Evolutionary conservation across 2,888 invertebrate genomes (phyloP), one percentile per base, ranked within the genome.

Genomic region (Pachydiplax longipennis): DNA sequence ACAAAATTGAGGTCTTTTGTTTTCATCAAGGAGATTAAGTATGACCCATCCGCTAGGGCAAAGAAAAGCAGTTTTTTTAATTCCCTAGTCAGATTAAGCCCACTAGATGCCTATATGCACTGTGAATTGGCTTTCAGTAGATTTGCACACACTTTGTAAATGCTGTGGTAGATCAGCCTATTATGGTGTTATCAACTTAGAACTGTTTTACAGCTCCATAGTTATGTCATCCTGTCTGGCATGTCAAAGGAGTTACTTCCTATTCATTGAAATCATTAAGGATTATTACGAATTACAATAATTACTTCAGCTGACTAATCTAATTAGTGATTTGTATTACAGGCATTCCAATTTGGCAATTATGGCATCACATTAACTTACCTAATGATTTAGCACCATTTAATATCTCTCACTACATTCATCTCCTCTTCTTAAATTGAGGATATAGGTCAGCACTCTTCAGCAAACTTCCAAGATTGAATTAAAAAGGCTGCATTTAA

Each of bases 401-500:
- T 65, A 87, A 61, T 87, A 87, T 37, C 87, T 61, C 87, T 87
- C 87, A 87, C 87, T 87, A 87, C 65, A 61, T 35, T 87, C 61
- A 87, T 87, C 87, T 87, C 87, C 87, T 87, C 87, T 87, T 87
- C 87, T 87, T 65, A 87, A 87, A 61, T 61, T 87, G 87, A 87
- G 87, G 87, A 87, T 61, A 40, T 53, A 83, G 82, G 82, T 87
- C 87, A 87, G 87, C 87, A 87, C 87, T 87, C 87, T 87, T 87
- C 87, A 87, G 58, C 87, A 87, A 87, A 87, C 87, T 61, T 87
- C 65, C 61, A 65, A 65, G 58, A 87, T 87, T 87, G 61, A 87
- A 87, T 87, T 87, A 87, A 87, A 87, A 87, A 87, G 87, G 87
- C 87, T 87, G 87, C 87, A 87, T 87, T 87, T 87, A 58, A 87